Evolutionary conservation across 2,113 vertebrate species (phyloP).

Genomic region (Dasyornis broadbenti): DNA sequence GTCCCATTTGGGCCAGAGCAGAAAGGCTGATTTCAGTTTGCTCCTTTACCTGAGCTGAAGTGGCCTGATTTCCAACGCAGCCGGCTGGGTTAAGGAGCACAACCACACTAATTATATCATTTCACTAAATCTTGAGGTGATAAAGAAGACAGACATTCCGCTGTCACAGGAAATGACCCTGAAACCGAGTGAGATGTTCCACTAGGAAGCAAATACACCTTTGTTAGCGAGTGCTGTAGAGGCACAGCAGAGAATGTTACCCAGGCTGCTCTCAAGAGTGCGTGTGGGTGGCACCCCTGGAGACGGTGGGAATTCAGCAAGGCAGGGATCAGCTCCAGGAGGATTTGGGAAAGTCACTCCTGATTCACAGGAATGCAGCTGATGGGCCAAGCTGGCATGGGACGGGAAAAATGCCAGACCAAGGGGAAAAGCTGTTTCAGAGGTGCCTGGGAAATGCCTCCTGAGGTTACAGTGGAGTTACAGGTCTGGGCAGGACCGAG

Average conservation of each 20-base stretch:
- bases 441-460: background rate
- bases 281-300: background rate
- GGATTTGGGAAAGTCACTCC: background rate
- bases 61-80: background rate
- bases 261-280: background rate
- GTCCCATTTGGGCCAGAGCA: background rate
- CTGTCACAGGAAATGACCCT: conserved; percentile 50
- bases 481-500: background rate
- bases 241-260: background rate
- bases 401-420: background rate
- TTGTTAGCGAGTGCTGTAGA: background rate
- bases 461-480: background rate
- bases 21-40: background rate
- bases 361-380: background rate
- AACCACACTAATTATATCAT: conserved; percentile 14
- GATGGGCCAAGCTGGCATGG: background rate
- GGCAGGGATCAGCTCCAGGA: background rate
- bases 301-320: background rate
- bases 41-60: background rate
- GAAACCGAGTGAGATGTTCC: conserved; percentile 29
- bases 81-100: conserved; percentile 35
- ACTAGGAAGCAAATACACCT: background rate
- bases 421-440: background rate
- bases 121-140: conserved; percentile 35
- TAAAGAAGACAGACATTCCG: conserved; percentile 37